Conservation (phyloP, 2,113 vertebrate genomes). For the Bombycilla garrulus region DNA sequence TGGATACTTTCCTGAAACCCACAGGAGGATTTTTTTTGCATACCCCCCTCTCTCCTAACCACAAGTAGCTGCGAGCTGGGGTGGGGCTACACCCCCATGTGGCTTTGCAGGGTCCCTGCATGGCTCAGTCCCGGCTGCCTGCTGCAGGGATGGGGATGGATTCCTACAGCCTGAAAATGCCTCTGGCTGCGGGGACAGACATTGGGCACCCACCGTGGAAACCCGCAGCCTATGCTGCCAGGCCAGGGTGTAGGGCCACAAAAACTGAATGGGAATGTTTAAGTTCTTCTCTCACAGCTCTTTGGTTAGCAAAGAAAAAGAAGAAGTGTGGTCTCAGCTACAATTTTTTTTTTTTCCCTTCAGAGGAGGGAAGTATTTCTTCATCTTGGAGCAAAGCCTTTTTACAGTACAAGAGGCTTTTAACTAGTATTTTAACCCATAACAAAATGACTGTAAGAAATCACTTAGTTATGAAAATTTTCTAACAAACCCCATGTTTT, state of each 20-base stretch:
- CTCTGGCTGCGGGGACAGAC: background rate
- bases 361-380: background rate
- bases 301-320: background rate
- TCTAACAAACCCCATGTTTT: background rate
- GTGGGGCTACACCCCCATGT: accelerated
- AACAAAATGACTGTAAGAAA: background rate
- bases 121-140: background rate
- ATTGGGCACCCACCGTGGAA: background rate
- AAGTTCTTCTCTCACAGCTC: background rate
- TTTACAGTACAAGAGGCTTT: background rate
- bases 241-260: no score
- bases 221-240: background rate
- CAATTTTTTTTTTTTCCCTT: background rate
- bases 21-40: background rate
- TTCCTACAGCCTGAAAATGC: accelerated
- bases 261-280: background rate
- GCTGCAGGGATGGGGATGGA: background rate
- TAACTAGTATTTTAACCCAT: background rate
- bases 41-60: accelerated
- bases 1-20: background rate
- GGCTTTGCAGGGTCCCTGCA: background rate
- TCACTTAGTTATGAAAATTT: background rate
- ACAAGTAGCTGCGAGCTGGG: accelerated
- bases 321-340: background rate
- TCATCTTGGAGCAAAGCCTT: background rate